Evolutionary conservation across 2,888 invertebrate species (phyloP).

Genomic region (Holacanthella duospinosa): DNA sequence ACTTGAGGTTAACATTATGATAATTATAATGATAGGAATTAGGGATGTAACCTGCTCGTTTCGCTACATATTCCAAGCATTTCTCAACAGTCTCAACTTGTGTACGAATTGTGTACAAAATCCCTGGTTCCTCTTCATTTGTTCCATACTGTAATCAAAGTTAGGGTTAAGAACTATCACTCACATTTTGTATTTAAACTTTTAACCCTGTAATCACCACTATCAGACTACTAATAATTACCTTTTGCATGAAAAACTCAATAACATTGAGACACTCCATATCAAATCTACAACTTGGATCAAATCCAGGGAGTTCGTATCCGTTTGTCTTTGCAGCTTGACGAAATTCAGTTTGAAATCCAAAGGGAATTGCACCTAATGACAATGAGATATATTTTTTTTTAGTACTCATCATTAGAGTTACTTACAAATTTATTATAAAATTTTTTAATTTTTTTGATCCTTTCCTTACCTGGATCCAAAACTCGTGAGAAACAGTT

Average conservation of each 20-base stretch:
- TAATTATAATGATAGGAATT: too few species aligned
- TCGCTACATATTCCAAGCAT: background rate
- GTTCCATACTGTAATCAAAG: background rate
- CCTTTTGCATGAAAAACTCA: background rate
- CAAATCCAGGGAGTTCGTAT: constrained; percentile 1
- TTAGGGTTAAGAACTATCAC: background rate
- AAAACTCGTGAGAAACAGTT: background rate
- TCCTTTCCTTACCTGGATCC: background rate
- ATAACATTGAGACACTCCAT: background rate
- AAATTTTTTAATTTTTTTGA: background rate
- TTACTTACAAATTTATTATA: background rate
- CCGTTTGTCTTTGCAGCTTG: constrained; percentile 11
- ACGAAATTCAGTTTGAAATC: constrained; percentile 20
- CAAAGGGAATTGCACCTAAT: constrained; percentile 5
- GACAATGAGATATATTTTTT: background rate
- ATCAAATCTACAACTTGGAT: background rate
- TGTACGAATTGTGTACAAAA: background rate
- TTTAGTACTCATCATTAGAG: background rate
- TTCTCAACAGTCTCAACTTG: background rate
- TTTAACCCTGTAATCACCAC: too few species aligned
- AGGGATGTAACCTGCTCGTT: background rate
- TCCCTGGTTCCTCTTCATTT: background rate
- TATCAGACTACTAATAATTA: too few species aligned
- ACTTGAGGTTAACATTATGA: too few species aligned
- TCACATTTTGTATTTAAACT: too few species aligned